Percentiles rank a stretch among this genome's conserved stretches.
Conservation (phyloP, 2,888 invertebrate species). For the Calliopum simillimum region DNA sequence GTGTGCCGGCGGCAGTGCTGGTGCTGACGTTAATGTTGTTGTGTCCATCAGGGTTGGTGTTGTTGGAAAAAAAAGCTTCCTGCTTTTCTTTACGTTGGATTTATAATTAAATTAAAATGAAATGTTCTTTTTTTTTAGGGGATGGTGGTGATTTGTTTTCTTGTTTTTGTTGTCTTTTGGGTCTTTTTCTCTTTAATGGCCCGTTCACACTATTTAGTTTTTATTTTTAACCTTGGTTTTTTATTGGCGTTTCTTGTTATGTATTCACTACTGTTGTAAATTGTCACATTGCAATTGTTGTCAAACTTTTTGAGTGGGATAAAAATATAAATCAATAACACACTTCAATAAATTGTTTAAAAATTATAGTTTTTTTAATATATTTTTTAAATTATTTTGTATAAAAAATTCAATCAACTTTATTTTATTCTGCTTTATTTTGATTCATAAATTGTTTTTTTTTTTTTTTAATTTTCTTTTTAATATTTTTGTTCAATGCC, state of each 20-base stretch:
- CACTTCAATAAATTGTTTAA: constrained; percentile 1
- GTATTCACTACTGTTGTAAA: too few relatives aligned
- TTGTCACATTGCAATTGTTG: constrained; percentile 5
- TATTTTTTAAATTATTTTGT: not conserved
- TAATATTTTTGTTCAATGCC: too few relatives aligned
- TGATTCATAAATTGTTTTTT: not conserved
- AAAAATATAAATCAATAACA: constrained; percentile 2
- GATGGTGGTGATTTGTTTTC: constrained; percentile 24
- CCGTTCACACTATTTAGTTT: not conserved
- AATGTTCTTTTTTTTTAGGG: constrained; percentile 18
- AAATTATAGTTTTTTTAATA: not conserved
- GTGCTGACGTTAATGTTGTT: constrained; percentile 44
- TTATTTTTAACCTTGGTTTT: not conserved
- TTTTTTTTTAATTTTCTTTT: not conserved
- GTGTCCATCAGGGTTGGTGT: constrained; percentile 60
- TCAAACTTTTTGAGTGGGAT: constrained; percentile 1
- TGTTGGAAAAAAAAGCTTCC: not conserved
- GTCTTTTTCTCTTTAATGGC: constrained; percentile 1
- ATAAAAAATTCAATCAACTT: constrained; percentile 10
- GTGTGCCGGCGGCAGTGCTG: constrained; percentile 35
- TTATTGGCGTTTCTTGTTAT: not conserved
- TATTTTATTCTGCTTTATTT: not conserved
- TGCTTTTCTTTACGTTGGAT: constrained; percentile 20
- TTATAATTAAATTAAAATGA: constrained; percentile 11
- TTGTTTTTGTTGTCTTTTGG: constrained; percentile 29